Evolutionary conservation across 2,113 vertebrate species (phyloP).

Genomic region (Onychostoma macrolepis): DNA sequence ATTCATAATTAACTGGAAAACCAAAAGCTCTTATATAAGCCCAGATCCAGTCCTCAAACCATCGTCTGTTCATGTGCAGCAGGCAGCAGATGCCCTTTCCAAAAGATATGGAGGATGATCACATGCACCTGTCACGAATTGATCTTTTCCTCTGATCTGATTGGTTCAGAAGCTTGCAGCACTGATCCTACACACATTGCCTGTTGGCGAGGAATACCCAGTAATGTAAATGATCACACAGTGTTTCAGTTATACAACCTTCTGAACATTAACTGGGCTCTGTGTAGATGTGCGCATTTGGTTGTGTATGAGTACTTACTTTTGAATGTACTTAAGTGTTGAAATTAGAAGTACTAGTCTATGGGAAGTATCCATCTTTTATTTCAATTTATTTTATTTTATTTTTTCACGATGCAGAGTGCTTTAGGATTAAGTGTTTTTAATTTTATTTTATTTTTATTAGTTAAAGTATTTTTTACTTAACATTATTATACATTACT

Average conservation of each 20-base stretch:
- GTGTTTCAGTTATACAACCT: neutral
- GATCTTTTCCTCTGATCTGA: conserved; percentile 16
- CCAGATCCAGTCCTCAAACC: neutral
- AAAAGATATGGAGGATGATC: neutral
- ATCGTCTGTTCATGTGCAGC: conserved; percentile 1
- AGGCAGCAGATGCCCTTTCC: neutral
- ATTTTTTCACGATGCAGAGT: too few relatives aligned
- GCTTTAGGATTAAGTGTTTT: too few relatives aligned
- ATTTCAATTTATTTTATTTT: neutral
- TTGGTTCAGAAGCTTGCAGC: neutral
- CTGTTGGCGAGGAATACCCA: neutral
- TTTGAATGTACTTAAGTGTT: neutral
- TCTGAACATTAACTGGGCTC: neutral
- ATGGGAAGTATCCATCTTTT: neutral
- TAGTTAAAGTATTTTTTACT: too few relatives aligned
- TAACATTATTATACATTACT: too few relatives aligned
- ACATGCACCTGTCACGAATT: conserved; percentile 11
- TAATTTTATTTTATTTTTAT: neutral
- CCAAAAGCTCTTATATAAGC: neutral
- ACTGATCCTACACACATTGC: neutral
- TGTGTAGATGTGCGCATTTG: neutral
- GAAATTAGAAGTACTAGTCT: neutral
- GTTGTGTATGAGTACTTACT: neutral
- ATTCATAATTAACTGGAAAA: neutral
- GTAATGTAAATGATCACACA: neutral